These are phyloP conservation scores for Nephila pilipes DNA, from an alignment of 1,140 invertebrate genomes.

Conservation along the genomic window DNA sequence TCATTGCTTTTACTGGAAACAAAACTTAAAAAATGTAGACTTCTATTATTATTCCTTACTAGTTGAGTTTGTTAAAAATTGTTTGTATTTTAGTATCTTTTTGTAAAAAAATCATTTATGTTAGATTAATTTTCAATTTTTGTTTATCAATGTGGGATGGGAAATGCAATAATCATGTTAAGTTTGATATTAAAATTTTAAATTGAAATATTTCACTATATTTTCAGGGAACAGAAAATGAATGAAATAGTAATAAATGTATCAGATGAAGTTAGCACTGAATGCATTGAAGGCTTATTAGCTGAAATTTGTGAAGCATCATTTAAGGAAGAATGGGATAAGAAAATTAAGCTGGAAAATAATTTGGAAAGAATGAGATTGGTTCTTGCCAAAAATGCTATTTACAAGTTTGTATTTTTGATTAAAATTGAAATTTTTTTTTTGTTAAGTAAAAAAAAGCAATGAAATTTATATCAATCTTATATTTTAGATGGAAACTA, in stretches of 20 bases:
- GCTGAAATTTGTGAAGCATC: constrained; percentile 34
- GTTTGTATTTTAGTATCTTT: too few species aligned
- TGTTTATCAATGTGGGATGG: too few species aligned
- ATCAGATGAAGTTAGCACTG: constrained; percentile 30
- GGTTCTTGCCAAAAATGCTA: neutral
- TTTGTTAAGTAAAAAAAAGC: neutral
- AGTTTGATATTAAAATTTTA: neutral
- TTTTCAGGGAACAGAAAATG: constrained; percentile 22
- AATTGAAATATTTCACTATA: neutral
- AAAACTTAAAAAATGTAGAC: too few species aligned
- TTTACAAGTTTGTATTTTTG: constrained; percentile 46
- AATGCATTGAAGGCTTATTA: constrained; percentile 44
- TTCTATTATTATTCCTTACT: too few species aligned
- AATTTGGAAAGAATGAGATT: neutral
- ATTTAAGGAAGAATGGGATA: constrained; percentile 13
- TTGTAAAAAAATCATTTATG: too few species aligned
- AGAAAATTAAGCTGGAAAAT: constrained; percentile 15
- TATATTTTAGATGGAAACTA: constrained; percentile 65
- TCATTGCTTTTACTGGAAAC: too few species aligned
- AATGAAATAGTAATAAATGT: neutral
- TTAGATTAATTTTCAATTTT: too few species aligned
- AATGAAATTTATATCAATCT: constrained; percentile 20
- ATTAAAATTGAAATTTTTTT: neutral
- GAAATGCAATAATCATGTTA: neutral
- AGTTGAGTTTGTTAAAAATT: too few species aligned